Evolutionary conservation across 2,113 vertebrate genomes (phyloP).

Genomic region (Amphilophus citrinellus): DNA sequence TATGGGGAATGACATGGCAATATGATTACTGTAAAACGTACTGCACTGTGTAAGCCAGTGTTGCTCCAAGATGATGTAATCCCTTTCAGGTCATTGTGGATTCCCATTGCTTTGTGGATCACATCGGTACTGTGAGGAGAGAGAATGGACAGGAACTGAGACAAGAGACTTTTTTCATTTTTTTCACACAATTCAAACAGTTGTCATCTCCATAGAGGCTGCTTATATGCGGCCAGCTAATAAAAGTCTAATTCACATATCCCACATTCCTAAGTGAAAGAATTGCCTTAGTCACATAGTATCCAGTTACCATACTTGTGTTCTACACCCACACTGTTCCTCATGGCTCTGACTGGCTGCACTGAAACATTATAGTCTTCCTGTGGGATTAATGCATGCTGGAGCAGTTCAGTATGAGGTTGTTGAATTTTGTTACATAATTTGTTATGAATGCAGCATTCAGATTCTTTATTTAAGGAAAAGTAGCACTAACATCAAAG

Average conservation of each 20-base stretch:
- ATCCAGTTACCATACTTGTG: slow-evolving; percentile 39
- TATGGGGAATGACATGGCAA: slow-evolving; percentile 71
- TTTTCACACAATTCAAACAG: slow-evolving; percentile 49
- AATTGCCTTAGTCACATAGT: slow-evolving; percentile 29
- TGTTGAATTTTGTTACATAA: slow-evolving; percentile 22
- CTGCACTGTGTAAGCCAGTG: slow-evolving; percentile 49
- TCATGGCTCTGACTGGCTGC: slow-evolving; percentile 14
- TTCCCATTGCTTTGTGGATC: slow-evolving; percentile 49
- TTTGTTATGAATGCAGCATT: not conserved
- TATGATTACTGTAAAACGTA: slow-evolving; percentile 67
- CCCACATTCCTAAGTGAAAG: not conserved
- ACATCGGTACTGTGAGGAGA: slow-evolving; percentile 20
- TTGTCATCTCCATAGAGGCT: slow-evolving; percentile 44
- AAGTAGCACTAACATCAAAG: not conserved
- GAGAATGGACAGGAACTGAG: slow-evolving; percentile 37
- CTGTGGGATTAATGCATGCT: slow-evolving; percentile 17
- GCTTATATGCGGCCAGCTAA: slow-evolving; percentile 3
- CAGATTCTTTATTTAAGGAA: not conserved
- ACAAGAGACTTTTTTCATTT: slow-evolving; percentile 24
- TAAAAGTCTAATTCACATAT: slow-evolving; percentile 35
- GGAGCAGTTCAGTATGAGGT: slow-evolving; percentile 7
- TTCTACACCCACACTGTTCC: slow-evolving; percentile 26
- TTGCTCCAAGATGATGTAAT: slow-evolving; percentile 73
- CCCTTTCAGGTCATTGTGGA: slow-evolving; percentile 47
- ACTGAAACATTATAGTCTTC: slow-evolving; percentile 34